Percentiles rank a stretch among this genome's conserved stretches.
These are phyloP conservation scores for Grapholita molesta DNA, from an alignment of 1,140 invertebrate species.

Conservation along the genomic window DNA sequence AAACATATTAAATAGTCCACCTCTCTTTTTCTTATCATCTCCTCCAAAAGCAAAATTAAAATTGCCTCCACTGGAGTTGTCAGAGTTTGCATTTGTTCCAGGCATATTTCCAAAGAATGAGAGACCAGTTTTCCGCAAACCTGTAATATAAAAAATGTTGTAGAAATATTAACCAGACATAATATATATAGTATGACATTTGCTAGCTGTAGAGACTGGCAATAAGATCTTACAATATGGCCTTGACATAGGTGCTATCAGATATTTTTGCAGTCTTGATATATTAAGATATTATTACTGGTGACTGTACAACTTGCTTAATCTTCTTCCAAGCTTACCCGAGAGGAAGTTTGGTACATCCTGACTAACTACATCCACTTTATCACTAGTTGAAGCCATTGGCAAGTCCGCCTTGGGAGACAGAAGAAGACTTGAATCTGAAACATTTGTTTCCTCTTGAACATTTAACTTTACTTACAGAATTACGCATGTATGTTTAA, in stretches of 20 bases:
- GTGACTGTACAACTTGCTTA: too few species aligned
- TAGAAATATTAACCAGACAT: too few species aligned
- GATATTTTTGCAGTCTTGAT: too few species aligned
- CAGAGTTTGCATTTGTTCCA: conserved; percentile 31
- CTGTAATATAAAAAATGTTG: conserved; percentile 34
- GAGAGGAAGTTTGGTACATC: conserved; percentile 57
- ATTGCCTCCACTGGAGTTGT: conserved; percentile 31
- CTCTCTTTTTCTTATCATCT: conserved; percentile 52
- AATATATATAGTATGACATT: too few species aligned
- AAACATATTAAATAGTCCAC: conserved; percentile 67
- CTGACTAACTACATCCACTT: conserved; percentile 39
- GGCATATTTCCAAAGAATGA: conserved; percentile 49
- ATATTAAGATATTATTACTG: too few species aligned
- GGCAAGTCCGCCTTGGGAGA: conserved; percentile 59
- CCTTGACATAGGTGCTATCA: too few species aligned
- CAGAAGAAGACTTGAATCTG: conserved; percentile 60
- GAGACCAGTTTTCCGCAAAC: conserved; percentile 50
- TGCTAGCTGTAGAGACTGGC: too few species aligned
- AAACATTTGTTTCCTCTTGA: too few species aligned
- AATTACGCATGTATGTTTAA: too few species aligned
- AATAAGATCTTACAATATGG: too few species aligned
- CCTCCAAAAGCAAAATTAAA: conserved; percentile 63
- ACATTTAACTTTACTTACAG: too few species aligned
- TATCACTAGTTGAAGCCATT: conserved; percentile 32
- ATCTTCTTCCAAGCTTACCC: conserved; percentile 45